Conservation (phyloP, 2,797 vertebrate species). For the Alfaro cultratus region DNA sequence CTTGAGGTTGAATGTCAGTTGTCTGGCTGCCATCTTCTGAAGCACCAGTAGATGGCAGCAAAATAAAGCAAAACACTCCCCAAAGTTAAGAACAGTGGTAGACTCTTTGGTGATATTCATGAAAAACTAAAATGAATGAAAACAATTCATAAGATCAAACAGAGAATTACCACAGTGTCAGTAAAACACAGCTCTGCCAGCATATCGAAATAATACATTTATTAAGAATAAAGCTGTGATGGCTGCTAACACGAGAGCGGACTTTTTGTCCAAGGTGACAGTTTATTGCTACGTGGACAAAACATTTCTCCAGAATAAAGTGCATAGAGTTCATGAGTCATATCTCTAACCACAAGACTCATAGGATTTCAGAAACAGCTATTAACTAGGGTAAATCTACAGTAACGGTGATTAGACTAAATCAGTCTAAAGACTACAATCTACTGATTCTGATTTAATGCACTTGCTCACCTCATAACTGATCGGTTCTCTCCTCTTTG, state of each 20-base stretch:
- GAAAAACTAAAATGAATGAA: slow-evolving; percentile 11
- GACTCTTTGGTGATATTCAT: slow-evolving; percentile 29
- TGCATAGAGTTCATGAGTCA: slow-evolving; percentile 73
- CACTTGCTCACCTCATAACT: slow-evolving; percentile 10
- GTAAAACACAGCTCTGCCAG: slow-evolving; percentile 22
- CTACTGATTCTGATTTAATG: slow-evolving; percentile 17
- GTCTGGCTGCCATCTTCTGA: slow-evolving; percentile 25
- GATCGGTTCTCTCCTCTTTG: slow-evolving; percentile 22
- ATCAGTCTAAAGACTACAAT: slow-evolving; percentile 43
- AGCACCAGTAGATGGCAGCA: slow-evolving; percentile 75
- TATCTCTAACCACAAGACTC: slow-evolving; percentile 51
- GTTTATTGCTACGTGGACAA: slow-evolving; percentile 28
- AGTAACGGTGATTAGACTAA: slow-evolving; percentile 41
- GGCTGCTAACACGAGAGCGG: slow-evolving; percentile 14
- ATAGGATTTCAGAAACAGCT: slow-evolving; percentile 44
- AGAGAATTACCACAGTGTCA: slow-evolving; percentile 8
- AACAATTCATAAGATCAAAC: slow-evolving; percentile 31
- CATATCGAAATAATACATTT: slow-evolving; percentile 5
- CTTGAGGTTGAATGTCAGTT: not conserved
- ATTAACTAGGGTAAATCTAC: slow-evolving; percentile 40
- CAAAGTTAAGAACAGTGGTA: slow-evolving; percentile 19
- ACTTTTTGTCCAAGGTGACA: slow-evolving; percentile 23
- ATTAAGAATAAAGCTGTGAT: slow-evolving; percentile 29
- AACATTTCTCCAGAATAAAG: slow-evolving; percentile 76
- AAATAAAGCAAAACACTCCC: slow-evolving; percentile 54